phyloP scores from a whole-genome alignment of 1,140 invertebrate genomes.

The Tetramorium parvispinum region DNA sequence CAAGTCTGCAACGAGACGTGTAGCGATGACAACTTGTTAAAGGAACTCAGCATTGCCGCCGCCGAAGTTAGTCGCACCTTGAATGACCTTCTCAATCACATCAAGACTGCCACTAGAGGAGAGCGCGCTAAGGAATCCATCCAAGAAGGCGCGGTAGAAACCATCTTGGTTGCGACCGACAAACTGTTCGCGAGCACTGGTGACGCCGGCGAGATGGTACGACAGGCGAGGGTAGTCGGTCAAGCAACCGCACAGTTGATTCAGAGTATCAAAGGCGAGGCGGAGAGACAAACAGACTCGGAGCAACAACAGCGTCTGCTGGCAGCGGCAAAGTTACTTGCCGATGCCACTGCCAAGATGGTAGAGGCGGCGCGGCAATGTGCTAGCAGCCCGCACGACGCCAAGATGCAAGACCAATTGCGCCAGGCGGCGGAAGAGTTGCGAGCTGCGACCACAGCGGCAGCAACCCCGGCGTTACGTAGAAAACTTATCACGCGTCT shows the following conservation, averaged over 20 bases:
- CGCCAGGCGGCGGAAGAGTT: slow-evolving; percentile 96
- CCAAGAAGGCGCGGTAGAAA: slow-evolving; percentile 95
- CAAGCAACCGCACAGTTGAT: slow-evolving; percentile 97
- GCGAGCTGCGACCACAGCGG: slow-evolving; percentile 94
- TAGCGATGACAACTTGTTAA: slow-evolving; percentile 89
- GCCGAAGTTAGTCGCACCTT: slow-evolving; percentile 95
- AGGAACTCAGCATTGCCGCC: slow-evolving; percentile 94
- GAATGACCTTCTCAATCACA: slow-evolving; percentile 96
- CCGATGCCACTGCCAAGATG: slow-evolving; percentile 98
- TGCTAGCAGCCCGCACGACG: slow-evolving; percentile 94
- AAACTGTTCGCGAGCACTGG: slow-evolving; percentile 93
- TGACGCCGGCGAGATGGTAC: slow-evolving; percentile 97
- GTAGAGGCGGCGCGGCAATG: slow-evolving; percentile 98
- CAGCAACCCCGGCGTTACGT: slow-evolving; percentile 92
- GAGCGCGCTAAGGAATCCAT: slow-evolving; percentile 86
- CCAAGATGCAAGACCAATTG: slow-evolving; percentile 93
- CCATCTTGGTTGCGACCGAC: slow-evolving; percentile 96
- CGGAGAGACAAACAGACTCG: slow-evolving; percentile 94
- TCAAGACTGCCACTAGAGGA: slow-evolving; percentile 88
- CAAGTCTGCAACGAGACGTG: slow-evolving; percentile 92
- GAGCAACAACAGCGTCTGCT: slow-evolving; percentile 95
- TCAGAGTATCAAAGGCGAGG: slow-evolving; percentile 97
- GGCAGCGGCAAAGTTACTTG: slow-evolving; percentile 96
- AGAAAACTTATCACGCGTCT: slow-evolving; percentile 91
- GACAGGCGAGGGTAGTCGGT: slow-evolving; percentile 96